phyloP scores from a whole-genome alignment of 2,797 vertebrate genomes.

The Pteropus rufus region DNA sequence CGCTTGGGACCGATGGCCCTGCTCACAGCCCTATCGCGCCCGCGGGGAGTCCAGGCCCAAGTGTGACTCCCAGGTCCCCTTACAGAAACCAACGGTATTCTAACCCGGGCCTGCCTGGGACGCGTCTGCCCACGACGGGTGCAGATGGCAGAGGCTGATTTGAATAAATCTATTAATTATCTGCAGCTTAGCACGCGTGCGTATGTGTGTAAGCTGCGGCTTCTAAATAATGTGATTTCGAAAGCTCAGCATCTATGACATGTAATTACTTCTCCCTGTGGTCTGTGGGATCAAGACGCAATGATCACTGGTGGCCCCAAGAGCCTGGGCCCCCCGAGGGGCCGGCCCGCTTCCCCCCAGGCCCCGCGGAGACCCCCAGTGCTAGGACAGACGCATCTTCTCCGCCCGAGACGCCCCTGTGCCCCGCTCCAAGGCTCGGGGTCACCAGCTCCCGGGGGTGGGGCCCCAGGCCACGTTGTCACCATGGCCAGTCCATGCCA shows the following conservation, averaged over 20 bases:
- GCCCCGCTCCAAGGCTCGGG: fast-evolving
- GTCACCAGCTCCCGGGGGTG: background rate
- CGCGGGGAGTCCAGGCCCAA: background rate
- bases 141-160: slow-evolving; percentile 43
- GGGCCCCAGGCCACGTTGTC: fast-evolving
- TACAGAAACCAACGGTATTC: background rate
- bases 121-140: background rate
- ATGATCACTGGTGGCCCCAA: background rate
- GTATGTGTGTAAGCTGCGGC: background rate
- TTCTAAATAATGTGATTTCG: slow-evolving; percentile 23
- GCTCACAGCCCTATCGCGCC: fast-evolving
- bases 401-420: fast-evolving
- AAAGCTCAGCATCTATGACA: slow-evolving; percentile 43
- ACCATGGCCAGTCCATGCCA: no score
- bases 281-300: fast-evolving
- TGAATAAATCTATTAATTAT: slow-evolving; percentile 60
- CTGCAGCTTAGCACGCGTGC: background rate
- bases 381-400: background rate
- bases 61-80: background rate
- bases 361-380: fast-evolving
- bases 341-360: fast-evolving
- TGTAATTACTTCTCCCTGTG: slow-evolving; percentile 52
- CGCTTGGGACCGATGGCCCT: fast-evolving
- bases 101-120: background rate
- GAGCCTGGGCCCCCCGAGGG: background rate